phyloP scores from a whole-genome alignment of 2,797 vertebrate species.

The Vultur gryphus region DNA sequence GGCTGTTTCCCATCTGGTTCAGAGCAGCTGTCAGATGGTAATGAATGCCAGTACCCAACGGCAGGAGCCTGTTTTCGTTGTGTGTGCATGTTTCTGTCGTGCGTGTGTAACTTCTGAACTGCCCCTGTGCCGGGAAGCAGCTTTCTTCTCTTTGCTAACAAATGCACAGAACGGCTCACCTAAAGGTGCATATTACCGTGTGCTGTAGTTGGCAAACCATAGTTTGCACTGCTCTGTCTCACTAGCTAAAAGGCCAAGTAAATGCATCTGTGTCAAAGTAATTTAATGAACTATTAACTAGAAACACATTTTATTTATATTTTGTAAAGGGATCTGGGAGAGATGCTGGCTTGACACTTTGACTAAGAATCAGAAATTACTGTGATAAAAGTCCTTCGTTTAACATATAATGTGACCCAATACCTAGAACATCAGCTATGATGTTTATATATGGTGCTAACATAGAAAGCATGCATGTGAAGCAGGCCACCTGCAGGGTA shows the following conservation, averaged over 20 bases:
- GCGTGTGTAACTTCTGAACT: not conserved
- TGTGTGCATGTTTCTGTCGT: not conserved
- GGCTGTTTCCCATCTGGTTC: conserved; percentile 53
- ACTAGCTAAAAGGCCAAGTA: not conserved
- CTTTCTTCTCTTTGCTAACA: not conserved
- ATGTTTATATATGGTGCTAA: not conserved
- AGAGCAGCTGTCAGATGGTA: conserved; percentile 38
- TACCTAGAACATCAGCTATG: not conserved
- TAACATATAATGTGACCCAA: not conserved
- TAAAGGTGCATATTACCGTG: not conserved
- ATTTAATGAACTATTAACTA: not conserved
- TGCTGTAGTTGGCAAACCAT: not conserved
- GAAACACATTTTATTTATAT: not conserved
- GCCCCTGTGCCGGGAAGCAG: not conserved
- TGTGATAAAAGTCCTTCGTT: not conserved
- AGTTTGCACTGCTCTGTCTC: not conserved
- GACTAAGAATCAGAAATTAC: not conserved
- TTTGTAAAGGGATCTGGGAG: not conserved
- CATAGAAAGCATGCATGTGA: not conserved
- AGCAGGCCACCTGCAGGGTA: not conserved
- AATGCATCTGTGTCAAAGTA: not conserved
- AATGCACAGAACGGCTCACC: rapidly evolving
- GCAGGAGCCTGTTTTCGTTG: not conserved
- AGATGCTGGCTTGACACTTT: not conserved
- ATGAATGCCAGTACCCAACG: not conserved